These are phyloP conservation scores for Chelon labrosus DNA, from an alignment of 2,797 vertebrate species.

Conservation along the genomic window DNA sequence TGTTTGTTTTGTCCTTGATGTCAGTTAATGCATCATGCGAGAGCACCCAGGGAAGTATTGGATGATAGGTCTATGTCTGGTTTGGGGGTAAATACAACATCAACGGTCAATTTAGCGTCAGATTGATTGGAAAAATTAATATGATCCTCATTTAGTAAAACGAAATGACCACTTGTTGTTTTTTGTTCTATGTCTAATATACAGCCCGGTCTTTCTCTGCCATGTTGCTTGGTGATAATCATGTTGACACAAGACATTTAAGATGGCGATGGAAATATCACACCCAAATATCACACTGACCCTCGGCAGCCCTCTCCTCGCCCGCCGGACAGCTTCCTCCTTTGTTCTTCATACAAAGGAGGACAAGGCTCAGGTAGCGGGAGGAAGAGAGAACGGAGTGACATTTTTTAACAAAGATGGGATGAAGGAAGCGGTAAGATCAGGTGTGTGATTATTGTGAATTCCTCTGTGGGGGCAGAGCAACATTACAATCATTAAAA, in stretches of 20 bases:
- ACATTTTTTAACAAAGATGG: neutral
- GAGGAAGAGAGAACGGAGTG: constrained; percentile 8
- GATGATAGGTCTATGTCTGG: neutral
- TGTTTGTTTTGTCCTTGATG: no score
- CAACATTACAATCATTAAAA: constrained; percentile 68
- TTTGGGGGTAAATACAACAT: neutral
- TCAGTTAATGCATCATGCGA: no score
- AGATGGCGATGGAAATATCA: constrained; percentile 76
- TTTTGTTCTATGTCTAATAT: constrained; percentile 16
- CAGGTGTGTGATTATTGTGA: constrained; percentile 38
- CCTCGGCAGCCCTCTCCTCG: constrained; percentile 49
- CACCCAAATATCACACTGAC: constrained; percentile 79
- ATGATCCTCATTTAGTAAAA: no score
- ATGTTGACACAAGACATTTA: constrained; percentile 77
- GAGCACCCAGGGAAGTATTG: no score
- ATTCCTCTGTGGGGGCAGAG: constrained; percentile 22
- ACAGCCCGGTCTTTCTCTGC: constrained; percentile 9
- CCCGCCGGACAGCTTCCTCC: constrained; percentile 31
- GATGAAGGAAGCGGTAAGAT: constrained; percentile 27
- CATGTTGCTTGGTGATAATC: constrained; percentile 62
- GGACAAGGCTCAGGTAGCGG: constrained; percentile 15
- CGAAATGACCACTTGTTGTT: neutral
- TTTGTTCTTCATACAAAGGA: constrained; percentile 65
- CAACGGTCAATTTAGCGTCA: neutral
- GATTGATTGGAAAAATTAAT: neutral